phyloP scores from a whole-genome alignment of 1,140 invertebrate genomes.

The Drosophila tristis region DNA sequence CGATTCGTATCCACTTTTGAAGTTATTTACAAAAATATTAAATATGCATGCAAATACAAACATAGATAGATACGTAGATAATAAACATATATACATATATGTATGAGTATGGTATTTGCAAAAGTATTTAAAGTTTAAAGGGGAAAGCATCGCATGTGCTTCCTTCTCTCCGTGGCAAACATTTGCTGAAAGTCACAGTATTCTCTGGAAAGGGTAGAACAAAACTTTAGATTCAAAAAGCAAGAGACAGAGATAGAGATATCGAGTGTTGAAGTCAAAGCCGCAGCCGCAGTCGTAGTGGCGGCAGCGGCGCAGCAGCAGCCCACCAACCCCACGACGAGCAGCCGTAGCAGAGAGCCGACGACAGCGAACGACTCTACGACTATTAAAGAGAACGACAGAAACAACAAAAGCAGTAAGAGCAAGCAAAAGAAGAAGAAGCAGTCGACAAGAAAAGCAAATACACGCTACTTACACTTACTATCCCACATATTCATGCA shows the following conservation, averaged over 20 bases:
- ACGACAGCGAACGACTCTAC: slow-evolving; percentile 33
- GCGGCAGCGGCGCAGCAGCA: slow-evolving; percentile 9
- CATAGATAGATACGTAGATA: too few relatives aligned
- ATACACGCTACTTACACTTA: slow-evolving; percentile 81
- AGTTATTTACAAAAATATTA: too few relatives aligned
- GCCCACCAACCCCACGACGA: slow-evolving; percentile 20
- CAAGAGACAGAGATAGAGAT: slow-evolving; percentile 17
- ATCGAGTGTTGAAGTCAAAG: slow-evolving; percentile 10
- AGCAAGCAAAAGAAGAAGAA: slow-evolving; percentile 1
- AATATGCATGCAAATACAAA: too few relatives aligned
- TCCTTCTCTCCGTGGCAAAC: too few relatives aligned
- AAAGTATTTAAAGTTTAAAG: too few relatives aligned
- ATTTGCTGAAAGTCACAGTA: too few relatives aligned
- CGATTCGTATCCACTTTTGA: too few relatives aligned
- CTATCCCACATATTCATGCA: slow-evolving; percentile 69
- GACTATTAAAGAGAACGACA: slow-evolving; percentile 71
- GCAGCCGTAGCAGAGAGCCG: slow-evolving; percentile 12
- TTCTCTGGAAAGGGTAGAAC: background rate
- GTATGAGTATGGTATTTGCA: too few relatives aligned
- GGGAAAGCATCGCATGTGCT: too few relatives aligned
- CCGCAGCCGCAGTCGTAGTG: slow-evolving; percentile 36
- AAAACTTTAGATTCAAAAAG: background rate
- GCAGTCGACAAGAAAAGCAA: slow-evolving; percentile 71
- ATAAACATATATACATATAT: too few relatives aligned
- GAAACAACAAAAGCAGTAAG: slow-evolving; percentile 15